Percentiles rank a stretch among this genome's conserved stretches.
phyloP scores from a whole-genome alignment of 2,888 invertebrate species.

The Tetanocera ferruginea region DNA sequence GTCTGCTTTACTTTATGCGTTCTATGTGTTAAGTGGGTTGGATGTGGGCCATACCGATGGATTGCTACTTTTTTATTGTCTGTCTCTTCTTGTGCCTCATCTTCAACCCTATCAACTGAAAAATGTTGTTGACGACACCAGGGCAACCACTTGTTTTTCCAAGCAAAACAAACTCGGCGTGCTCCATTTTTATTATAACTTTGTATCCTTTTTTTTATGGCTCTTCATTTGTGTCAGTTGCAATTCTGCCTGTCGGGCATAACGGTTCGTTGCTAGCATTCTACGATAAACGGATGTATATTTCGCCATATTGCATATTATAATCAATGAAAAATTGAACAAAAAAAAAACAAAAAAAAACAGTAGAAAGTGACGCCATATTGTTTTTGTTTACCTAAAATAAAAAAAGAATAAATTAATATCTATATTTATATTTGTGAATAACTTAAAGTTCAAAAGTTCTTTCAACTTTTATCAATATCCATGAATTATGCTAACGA shows the following conservation, averaged over 20 bases:
- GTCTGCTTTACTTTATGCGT: not conserved
- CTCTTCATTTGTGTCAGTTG: conserved; percentile 18
- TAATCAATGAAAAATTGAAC: too few species aligned
- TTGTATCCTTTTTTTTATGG: conserved; percentile 37
- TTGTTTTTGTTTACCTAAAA: not conserved
- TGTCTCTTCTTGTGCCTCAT: not conserved
- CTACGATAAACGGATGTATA: not conserved
- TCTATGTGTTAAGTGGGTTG: not conserved
- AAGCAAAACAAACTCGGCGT: conserved; percentile 59
- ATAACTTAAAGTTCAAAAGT: too few species aligned
- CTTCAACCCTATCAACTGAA: conserved; percentile 8
- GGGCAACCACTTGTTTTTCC: conserved; percentile 68
- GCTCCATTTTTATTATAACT: not conserved
- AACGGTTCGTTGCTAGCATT: conserved; percentile 6
- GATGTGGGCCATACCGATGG: not conserved
- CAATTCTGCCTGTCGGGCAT: conserved; percentile 17
- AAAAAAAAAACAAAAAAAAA: too few species aligned
- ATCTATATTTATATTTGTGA: too few species aligned
- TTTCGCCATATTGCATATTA: too few species aligned
- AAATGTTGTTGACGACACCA: conserved; percentile 49
- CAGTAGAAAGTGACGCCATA: not conserved
- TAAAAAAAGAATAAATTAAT: not conserved
- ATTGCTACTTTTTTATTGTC: not conserved
- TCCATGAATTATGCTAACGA: too few species aligned
- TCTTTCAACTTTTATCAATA: too few species aligned